Base-by-base conservation (phyloP, 2,888 invertebrate species). In the Brassicogethes aeneus region DNA sequence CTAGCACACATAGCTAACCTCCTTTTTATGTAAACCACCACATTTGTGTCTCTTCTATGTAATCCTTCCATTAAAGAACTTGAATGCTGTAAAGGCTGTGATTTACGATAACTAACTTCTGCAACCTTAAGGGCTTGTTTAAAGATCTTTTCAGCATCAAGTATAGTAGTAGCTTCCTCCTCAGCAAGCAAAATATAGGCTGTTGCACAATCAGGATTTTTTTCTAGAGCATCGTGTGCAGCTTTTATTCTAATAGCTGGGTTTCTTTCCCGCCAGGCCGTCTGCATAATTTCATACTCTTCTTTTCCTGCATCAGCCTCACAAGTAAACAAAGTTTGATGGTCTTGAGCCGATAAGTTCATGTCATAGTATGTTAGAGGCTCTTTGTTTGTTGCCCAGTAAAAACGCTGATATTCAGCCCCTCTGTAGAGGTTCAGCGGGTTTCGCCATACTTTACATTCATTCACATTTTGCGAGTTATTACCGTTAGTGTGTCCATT, bases 271-370 rank as follows among this genome's bases (percentile, higher is more conserved):
- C 95, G 73, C 95, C 95, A 96, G 12, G 95, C 96, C 39, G 91
- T 90, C 67, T 91, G 89, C 92, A 95, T 92, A 56, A 90, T 84
- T 69, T 93, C 90, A 68, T 89, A 91, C 63, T 93, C 92, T 2
- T 85, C 80, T 66, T 85, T 88, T 17, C 87, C 86, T 1, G 77
- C 78, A 66, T 94, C 92, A 36, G 82, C 84, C 65, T 93, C 92
- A 67, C 92, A 91, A 0, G 90, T 92, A 62, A 94, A 93, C 69
- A 92, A 91, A 2, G 90, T 92, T 67, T 96, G 96, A 69, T 99
- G 97, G 70, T 97, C 97, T 71, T 97, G 96, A 14, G 97, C 96
- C 0, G 95, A 94, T 34, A 97, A 74, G 69, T 97, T 99, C 96
- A 97, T 96, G 63, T 99, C 97, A 68, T 97, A 95, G 70, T 93